Evolutionary conservation across 2,888 invertebrate species (phyloP), one percentile per base, ranked within the genome.

Genomic region (Drosophila peninsularis): DNA sequence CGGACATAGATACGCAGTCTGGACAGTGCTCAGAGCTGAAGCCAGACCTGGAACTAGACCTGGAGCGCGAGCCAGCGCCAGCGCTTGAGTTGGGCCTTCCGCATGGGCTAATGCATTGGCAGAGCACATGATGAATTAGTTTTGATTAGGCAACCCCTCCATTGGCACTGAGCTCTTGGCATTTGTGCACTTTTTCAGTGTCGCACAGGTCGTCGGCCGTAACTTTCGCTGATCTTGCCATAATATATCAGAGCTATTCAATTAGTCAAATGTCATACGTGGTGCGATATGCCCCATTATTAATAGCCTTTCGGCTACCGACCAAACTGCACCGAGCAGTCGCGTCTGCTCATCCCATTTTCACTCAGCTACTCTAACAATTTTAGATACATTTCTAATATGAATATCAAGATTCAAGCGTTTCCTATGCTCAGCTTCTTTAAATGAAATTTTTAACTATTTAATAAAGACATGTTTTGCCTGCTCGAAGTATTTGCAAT

Each of bases 231-330:
- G 86, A 88, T 81, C 75, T 71, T 56, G 55, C 52, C 74, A 74
- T 53, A 78, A 83, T 84, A 76, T 80, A 83, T 86, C 83, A 83
- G 85, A 74, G 76, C 75, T 82, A 76, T 90, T 83, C 90, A 90
- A 90, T 90, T 90, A 90, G 90, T 90, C 90, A 88, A 75, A 82
- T 86, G 90, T 81, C 90, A 80, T 71, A 66, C 62, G 49, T 47
- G 67, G 68, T 78, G 79, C 79, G 89, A 89, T 89, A 89, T 66
- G 81, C 62, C 45, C 41, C 54, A 62, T 75, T 89, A 89, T 90
- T 87, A 88, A 89, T 89, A 78, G 82, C 69, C 53, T 44, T 32
- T 27, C 49, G 21, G 75, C 79, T 78, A 66, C 71, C 50, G 67
- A 64, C 47, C 11, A 13, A 13, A 30, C 47, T n/a, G n/a, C n/a